phyloP scores from a whole-genome alignment of 2,113 vertebrate species.

The Grus americana region DNA sequence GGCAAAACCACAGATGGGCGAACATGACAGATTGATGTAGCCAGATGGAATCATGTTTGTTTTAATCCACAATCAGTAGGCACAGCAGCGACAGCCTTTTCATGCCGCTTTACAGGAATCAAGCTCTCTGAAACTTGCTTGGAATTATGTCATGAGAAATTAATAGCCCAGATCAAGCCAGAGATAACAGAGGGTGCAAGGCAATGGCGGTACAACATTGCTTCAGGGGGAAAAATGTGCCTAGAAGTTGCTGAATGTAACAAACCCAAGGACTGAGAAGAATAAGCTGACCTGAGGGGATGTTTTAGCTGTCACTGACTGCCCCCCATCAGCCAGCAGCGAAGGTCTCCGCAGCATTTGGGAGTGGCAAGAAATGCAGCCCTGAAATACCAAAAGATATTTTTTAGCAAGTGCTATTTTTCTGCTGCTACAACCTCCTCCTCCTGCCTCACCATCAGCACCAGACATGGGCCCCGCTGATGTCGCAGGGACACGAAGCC shows the following conservation, averaged over 20 bases:
- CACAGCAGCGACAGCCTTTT: constrained; percentile 11
- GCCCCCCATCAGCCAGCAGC: accelerated
- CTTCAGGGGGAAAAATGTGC: neutral
- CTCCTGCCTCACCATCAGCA: neutral
- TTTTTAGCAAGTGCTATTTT: neutral
- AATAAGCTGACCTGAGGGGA: neutral
- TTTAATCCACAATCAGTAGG: constrained; percentile 11
- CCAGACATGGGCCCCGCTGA: accelerated
- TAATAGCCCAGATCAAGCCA: neutral
- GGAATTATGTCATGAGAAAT: constrained; percentile 32
- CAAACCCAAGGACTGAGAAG: neutral
- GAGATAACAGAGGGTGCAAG: neutral
- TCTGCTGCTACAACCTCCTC: neutral
- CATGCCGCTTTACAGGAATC: neutral
- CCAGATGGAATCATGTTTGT: constrained; percentile 29
- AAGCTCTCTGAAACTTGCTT: neutral
- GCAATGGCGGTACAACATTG: neutral
- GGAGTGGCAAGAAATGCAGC: neutral
- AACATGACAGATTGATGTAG: constrained; percentile 15
- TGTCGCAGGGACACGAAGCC: accelerated
- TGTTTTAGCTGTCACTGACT: neutral
- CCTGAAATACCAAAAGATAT: neutral
- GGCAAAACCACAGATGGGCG: neutral
- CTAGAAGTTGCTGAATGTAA: neutral
- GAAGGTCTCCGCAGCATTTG: neutral